Percentiles rank a stretch among this genome's conserved stretches.
phyloP scores from a whole-genome alignment of 2,113 vertebrate species.

The Brachypteracias leptosomus region DNA sequence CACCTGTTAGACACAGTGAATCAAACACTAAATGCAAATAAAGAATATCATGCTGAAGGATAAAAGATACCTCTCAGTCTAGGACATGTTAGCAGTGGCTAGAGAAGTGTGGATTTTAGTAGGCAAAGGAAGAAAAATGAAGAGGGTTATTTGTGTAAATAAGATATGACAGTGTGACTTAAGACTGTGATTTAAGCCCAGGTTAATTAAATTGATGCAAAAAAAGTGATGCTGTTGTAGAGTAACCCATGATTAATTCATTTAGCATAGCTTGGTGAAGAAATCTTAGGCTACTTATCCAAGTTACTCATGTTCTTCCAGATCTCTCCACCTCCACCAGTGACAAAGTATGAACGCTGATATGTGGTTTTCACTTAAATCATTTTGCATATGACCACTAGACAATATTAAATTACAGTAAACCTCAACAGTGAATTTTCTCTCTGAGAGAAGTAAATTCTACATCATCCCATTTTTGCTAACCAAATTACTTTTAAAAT shows the following conservation, averaged over 20 bases:
- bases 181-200: neutral
- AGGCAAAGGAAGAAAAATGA: neutral
- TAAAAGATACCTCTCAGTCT: neutral
- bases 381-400: neutral
- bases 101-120: neutral
- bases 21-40: neutral
- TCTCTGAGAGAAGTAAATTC: neutral
- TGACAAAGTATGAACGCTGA: neutral
- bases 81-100: neutral
- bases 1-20: neutral
- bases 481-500: neutral
- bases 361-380: neutral
- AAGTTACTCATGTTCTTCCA: neutral
- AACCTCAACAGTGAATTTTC: neutral
- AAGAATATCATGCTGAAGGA: neutral
- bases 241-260: neutral
- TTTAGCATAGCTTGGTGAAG: neutral
- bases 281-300: neutral
- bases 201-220: neutral
- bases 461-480: neutral
- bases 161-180: neutral
- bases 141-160: neutral
- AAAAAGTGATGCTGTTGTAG: neutral
- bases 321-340: neutral
- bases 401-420: neutral